Percentiles rank a stretch among this genome's conserved stretches.
Conservation (phyloP, 1,140 invertebrate species). For the Scaptodrosophila lebanonensis region DNA sequence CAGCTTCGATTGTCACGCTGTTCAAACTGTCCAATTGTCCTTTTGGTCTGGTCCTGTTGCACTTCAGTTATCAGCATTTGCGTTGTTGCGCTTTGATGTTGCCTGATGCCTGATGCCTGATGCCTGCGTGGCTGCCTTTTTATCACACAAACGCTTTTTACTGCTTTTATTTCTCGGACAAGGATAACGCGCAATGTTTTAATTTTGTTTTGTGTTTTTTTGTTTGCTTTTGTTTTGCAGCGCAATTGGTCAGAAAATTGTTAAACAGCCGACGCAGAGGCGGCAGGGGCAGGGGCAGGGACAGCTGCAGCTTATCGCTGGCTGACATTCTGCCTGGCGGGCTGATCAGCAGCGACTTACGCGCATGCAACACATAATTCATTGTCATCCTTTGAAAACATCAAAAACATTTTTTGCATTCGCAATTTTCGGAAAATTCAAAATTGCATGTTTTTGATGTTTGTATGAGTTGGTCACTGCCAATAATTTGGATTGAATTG, state of each 20-base stretch:
- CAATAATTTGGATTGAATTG: background rate
- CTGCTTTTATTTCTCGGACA: too few species aligned
- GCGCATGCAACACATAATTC: constrained; percentile 10
- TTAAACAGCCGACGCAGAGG: background rate
- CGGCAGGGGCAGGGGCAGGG: background rate
- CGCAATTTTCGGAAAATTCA: background rate
- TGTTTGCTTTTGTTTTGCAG: constrained; percentile 6
- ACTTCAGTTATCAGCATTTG: constrained; percentile 34
- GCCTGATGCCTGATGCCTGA: background rate
- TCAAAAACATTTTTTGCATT: constrained; percentile 67
- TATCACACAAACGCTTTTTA: too few species aligned
- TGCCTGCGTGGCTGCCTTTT: constrained; percentile 6
- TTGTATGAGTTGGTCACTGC: constrained; percentile 16
- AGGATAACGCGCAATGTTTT: too few species aligned
- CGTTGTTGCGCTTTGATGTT: constrained; percentile 36
- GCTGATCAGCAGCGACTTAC: constrained; percentile 49
- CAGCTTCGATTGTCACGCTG: too few species aligned
- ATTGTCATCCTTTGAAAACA: constrained; percentile 40
- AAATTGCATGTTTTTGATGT: constrained; percentile 34
- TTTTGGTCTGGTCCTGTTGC: constrained; percentile 29
- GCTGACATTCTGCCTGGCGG: constrained; percentile 28
- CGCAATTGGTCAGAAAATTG: constrained; percentile 25
- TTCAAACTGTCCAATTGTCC: constrained; percentile 33
- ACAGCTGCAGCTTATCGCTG: constrained; percentile 67
- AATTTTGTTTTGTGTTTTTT: background rate